phyloP scores from a whole-genome alignment of 2,797 vertebrate genomes.

The Heterohyrax brucei region DNA sequence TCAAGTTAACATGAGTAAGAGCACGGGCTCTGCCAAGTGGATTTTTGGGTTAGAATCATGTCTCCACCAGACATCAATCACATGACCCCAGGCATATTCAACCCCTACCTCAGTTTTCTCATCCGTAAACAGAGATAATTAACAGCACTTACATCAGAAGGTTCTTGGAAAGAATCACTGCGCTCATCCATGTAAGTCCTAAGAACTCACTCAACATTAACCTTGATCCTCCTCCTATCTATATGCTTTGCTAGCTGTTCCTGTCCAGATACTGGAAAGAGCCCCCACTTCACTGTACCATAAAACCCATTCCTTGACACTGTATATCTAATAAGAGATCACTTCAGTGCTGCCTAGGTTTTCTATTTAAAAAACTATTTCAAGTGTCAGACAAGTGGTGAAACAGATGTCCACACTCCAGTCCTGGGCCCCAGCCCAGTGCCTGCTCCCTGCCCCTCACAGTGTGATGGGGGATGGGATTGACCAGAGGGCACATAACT shows the following conservation, averaged over 20 bases:
- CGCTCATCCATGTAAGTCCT: not conserved
- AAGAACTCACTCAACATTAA: not conserved
- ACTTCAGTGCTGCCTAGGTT: not conserved
- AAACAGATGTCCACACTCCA: not conserved
- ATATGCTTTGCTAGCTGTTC: not conserved
- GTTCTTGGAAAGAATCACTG: not conserved
- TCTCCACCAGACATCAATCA: fast-evolving
- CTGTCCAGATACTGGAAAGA: not conserved
- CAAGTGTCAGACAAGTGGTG: not conserved
- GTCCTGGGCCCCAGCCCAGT: not conserved
- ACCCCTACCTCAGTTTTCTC: not conserved
- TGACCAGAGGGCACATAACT: not conserved
- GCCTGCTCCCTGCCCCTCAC: not conserved
- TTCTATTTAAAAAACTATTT: slow-evolving; percentile 37
- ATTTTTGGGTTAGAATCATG: not conserved
- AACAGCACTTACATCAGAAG: not conserved
- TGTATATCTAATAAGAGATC: not conserved
- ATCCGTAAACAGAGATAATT: not conserved
- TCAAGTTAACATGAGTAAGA: not conserved
- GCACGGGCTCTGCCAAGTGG: not conserved
- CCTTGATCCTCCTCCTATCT: not conserved
- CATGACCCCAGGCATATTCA: not conserved
- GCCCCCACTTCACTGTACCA: not conserved
- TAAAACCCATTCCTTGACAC: not conserved
- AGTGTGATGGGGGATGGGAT: not conserved